phyloP scores from a whole-genome alignment of 2,113 vertebrate genomes.

The Bungarus multicinctus region DNA sequence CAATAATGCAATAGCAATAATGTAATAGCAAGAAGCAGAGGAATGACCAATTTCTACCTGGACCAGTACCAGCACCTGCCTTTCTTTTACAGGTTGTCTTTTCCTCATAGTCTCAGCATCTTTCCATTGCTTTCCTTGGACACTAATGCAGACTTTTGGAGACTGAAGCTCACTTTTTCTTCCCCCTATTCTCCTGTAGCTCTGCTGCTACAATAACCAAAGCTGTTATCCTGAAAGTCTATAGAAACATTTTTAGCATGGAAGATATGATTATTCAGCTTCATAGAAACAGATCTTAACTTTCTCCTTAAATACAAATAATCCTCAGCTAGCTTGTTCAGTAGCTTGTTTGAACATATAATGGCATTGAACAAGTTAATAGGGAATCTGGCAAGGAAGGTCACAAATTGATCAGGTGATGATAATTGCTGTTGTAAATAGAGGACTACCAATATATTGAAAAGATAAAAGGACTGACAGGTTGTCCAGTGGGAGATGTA shows the following conservation, averaged over 20 bases:
- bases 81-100: neutral
- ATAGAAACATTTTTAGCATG: neutral
- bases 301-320: neutral
- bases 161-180: neutral
- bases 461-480: neutral
- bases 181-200: neutral
- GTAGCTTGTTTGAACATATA: neutral
- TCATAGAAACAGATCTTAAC: neutral
- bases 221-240: neutral
- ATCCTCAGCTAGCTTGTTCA: neutral
- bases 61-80: neutral
- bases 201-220: neutral
- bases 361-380: neutral
- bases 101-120: neutral
- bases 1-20: neutral
- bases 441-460: neutral
- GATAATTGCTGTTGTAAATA: neutral
- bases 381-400: neutral
- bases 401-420: neutral
- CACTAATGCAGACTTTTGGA: neutral
- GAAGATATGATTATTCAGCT: neutral
- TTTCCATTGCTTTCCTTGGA: neutral
- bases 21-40: neutral
- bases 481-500: neutral
- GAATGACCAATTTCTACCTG: neutral